phyloP scores from a whole-genome alignment of 1,140 invertebrate species.

The Ceratina australensis region DNA sequence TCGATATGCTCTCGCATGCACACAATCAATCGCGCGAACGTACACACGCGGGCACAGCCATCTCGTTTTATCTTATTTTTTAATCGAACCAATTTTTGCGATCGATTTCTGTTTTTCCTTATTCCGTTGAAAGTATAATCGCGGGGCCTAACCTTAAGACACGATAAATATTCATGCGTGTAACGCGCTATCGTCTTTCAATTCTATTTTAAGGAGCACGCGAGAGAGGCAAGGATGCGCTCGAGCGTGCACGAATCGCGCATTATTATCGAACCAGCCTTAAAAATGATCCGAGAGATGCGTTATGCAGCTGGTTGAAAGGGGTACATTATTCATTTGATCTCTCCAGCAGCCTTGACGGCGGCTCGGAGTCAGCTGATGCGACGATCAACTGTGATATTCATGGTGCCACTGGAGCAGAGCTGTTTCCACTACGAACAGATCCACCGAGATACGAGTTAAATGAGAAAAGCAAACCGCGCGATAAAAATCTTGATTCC shows the following conservation, averaged over 20 bases:
- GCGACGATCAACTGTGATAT: slow-evolving; percentile 45
- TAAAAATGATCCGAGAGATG: slow-evolving; percentile 42
- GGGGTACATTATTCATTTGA: slow-evolving; percentile 52
- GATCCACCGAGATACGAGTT: slow-evolving; percentile 20
- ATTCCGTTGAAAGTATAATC: no score
- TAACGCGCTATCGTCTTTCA: no score
- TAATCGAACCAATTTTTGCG: no score
- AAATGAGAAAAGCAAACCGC: not conserved
- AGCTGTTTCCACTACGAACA: slow-evolving; percentile 25
- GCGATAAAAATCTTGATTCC: not conserved
- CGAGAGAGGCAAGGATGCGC: not conserved
- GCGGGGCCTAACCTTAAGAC: no score
- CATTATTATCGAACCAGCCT: slow-evolving; percentile 33
- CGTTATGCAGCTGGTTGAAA: slow-evolving; percentile 51
- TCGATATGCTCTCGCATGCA: not conserved
- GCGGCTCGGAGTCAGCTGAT: slow-evolving; percentile 42
- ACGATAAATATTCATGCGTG: no score
- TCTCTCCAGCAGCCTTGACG: slow-evolving; percentile 48
- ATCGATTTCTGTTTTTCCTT: no score
- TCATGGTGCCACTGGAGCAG: slow-evolving; percentile 42
- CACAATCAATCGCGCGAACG: no score
- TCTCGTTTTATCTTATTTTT: no score
- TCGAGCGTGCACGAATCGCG: not conserved
- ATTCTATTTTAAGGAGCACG: no score
- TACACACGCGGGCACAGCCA: no score